A percentile compares a stretch with the other conserved stretches of the same genome.
Evolutionary conservation across 2,113 vertebrate genomes (phyloP).

Genomic region (Sakesphorus luctuosus): DNA sequence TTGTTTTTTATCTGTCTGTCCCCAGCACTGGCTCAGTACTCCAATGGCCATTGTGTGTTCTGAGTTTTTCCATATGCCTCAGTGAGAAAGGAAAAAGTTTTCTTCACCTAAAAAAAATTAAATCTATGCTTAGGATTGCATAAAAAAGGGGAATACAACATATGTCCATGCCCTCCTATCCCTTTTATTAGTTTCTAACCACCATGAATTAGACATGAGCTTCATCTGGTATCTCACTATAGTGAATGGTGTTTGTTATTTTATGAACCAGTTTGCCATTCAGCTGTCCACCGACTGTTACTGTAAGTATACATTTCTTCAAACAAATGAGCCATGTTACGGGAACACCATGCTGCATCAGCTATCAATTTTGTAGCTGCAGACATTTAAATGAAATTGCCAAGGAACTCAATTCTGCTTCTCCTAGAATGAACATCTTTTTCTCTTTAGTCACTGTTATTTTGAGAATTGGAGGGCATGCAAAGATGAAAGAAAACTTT

Average conservation of each 20-base stretch:
- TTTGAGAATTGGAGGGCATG: neutral
- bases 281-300: neutral
- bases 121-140: neutral
- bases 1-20: neutral
- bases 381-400: neutral
- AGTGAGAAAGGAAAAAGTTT: neutral
- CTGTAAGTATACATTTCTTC: neutral
- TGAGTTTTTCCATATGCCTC: neutral
- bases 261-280: neutral
- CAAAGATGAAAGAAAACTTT: neutral
- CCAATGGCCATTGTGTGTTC: neutral
- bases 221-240: neutral
- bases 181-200: neutral
- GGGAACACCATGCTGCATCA: neutral
- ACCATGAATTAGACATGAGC: neutral
- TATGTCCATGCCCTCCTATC: neutral
- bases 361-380: neutral
- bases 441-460: neutral
- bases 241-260: neutral
- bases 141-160: neutral
- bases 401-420: neutral
- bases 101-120: neutral
- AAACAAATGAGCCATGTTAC: neutral
- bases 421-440: neutral
- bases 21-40: neutral